Evolutionary conservation across 2,113 vertebrate species (phyloP).

Genomic region (Peromyscus maniculatus): DNA sequence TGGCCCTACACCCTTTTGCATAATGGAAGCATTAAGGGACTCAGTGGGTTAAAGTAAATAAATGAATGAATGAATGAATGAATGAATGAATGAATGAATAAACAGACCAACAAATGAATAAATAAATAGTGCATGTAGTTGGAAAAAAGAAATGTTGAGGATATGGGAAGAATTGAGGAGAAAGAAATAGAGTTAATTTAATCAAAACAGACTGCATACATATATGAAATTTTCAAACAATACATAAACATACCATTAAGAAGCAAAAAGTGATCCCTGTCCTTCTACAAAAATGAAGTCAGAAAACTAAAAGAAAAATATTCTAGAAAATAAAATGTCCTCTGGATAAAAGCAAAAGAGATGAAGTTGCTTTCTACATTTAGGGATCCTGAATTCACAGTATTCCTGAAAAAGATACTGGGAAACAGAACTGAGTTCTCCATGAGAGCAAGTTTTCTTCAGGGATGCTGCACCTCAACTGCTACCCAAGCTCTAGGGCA

Average conservation of each 20-base stretch:
- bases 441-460: background rate
- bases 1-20: accelerated
- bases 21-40: background rate
- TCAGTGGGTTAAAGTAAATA: background rate
- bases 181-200: background rate
- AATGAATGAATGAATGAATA: too few relatives aligned
- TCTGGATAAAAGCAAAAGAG: background rate
- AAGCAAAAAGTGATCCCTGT: background rate
- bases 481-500: background rate
- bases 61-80: background rate
- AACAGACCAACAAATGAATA: background rate
- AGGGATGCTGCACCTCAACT: too few relatives aligned
- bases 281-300: background rate
- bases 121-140: background rate
- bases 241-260: background rate
- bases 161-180: too few relatives aligned
- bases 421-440: background rate
- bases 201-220: background rate
- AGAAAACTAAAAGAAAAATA: background rate
- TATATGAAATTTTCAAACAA: background rate
- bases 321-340: slow-evolving; percentile 2
- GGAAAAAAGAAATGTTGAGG: too few relatives aligned
- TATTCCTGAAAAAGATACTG: background rate
- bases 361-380: background rate
- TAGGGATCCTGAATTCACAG: background rate